Percentiles rank a stretch among this genome's conserved stretches.
phyloP scores from a whole-genome alignment of 2,797 vertebrate species.

The Carcharodon carcharias region DNA sequence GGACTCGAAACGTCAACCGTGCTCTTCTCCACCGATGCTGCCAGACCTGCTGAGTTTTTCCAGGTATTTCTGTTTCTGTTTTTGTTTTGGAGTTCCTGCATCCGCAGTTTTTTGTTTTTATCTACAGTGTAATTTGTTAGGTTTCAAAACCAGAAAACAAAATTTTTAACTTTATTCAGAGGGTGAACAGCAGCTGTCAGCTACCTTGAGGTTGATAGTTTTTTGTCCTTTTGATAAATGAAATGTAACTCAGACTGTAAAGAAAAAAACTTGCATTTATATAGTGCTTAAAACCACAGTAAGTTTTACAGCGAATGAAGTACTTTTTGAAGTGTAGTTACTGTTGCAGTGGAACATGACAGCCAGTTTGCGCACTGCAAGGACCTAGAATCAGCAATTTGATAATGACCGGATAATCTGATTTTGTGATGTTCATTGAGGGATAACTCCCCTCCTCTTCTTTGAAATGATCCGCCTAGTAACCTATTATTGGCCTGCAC shows the following conservation, averaged over 20 bases:
- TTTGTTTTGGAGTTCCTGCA: too few species aligned
- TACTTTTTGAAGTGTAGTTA: neutral
- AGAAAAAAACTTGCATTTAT: neutral
- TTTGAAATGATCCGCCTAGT: neutral
- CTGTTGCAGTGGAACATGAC: neutral
- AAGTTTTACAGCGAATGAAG: neutral
- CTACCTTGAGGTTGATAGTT: neutral
- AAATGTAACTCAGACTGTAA: neutral
- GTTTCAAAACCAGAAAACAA: neutral
- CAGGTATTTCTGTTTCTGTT: too few species aligned
- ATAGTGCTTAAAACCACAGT: too few species aligned
- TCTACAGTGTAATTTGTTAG: neutral
- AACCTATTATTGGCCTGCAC: neutral
- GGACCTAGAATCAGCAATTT: too few species aligned
- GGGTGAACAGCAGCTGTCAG: neutral
- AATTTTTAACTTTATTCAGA: neutral
- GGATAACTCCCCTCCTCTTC: too few species aligned
- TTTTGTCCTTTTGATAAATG: neutral
- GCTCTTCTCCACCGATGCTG: too few species aligned
- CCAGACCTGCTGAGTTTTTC: too few species aligned
- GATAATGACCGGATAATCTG: too few species aligned
- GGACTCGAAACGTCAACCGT: too few species aligned
- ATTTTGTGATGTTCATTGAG: too few species aligned
- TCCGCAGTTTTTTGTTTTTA: too few species aligned
- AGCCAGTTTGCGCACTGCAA: too few species aligned